These are phyloP conservation scores for Scaeva pyrastri DNA, from an alignment of 2,888 invertebrate genomes.

Conservation along the genomic window DNA sequence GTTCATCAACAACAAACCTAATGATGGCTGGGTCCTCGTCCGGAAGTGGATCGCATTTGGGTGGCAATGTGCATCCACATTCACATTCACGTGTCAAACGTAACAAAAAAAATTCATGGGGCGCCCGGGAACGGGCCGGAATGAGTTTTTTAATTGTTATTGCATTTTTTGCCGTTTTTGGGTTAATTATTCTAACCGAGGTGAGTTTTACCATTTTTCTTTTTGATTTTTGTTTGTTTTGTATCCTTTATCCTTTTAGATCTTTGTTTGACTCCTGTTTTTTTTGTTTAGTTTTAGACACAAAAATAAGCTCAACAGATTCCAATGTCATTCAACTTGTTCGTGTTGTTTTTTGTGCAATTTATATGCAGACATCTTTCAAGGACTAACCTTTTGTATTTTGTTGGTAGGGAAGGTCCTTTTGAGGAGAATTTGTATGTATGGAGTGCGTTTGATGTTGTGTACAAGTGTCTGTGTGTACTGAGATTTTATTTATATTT, in stretches of 20 bases:
- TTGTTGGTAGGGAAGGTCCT: background rate
- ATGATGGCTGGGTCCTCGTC: no score
- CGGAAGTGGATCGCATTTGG: conserved; percentile 58
- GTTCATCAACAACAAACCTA: conserved; percentile 74
- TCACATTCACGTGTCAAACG: conserved; percentile 79
- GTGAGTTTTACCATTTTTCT: conserved; percentile 84
- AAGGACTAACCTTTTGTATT: conserved; percentile 48
- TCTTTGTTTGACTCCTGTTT: conserved; percentile 1
- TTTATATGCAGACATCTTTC: conserved; percentile 58
- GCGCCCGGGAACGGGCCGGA: conserved; percentile 90
- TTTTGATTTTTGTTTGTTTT: background rate
- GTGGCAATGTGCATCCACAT: conserved; percentile 61
- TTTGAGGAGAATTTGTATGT: background rate
- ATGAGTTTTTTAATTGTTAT: conserved; percentile 96
- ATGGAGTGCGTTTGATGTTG: conserved; percentile 65
- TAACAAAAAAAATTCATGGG: conserved; percentile 82
- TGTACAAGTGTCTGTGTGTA: no score
- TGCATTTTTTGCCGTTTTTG: conserved; percentile 95
- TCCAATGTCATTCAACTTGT: conserved; percentile 69
- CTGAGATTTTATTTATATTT: background rate
- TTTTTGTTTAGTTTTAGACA: conserved; percentile 13
- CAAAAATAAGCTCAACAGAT: conserved; percentile 48
- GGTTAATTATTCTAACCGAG: conserved; percentile 94
- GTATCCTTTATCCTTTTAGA: conserved; percentile 8
- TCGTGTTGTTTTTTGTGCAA: background rate